Conservation (phyloP, 2,888 invertebrate species). For the Crioceris asparagi region DNA sequence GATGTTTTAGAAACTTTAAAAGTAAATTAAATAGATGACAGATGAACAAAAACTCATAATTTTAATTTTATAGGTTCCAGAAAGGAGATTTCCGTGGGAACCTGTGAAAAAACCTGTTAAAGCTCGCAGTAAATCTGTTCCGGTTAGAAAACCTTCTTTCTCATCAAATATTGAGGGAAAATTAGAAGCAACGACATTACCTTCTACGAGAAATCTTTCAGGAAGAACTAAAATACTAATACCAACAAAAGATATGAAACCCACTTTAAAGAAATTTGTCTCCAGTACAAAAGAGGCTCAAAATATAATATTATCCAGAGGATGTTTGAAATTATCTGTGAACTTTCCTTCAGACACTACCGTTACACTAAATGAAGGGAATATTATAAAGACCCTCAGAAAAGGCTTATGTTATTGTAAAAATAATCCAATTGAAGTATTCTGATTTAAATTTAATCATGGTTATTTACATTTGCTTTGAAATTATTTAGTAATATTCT, state of each 20-base stretch:
- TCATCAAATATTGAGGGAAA: neutral
- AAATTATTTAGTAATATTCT: no score
- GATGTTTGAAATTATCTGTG: slow-evolving; percentile 32
- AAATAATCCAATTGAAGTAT: no score
- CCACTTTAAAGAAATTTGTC: slow-evolving; percentile 6
- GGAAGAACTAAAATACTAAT: neutral
- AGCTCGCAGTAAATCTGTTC: slow-evolving; percentile 28
- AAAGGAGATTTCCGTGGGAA: slow-evolving; percentile 37
- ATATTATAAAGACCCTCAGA: slow-evolving; percentile 26
- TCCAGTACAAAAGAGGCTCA: slow-evolving; percentile 23
- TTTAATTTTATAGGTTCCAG: slow-evolving; percentile 29
- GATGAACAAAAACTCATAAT: no score
- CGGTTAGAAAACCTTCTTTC: slow-evolving; percentile 16
- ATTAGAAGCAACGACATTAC: neutral
- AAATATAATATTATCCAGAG: slow-evolving; percentile 31
- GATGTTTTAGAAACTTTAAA: no score
- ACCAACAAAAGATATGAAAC: neutral
- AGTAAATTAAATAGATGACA: no score
- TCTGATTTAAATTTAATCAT: no score
- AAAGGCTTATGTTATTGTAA: slow-evolving; percentile 22
- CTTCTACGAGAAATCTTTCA: slow-evolving; percentile 7
- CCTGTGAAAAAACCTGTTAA: slow-evolving; percentile 28
- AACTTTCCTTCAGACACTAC: slow-evolving; percentile 35
- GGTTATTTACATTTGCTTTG: no score
- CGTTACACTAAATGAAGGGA: slow-evolving; percentile 30